Conservation (phyloP, 2,888 invertebrate genomes). For the Pilophorus perplexus region DNA sequence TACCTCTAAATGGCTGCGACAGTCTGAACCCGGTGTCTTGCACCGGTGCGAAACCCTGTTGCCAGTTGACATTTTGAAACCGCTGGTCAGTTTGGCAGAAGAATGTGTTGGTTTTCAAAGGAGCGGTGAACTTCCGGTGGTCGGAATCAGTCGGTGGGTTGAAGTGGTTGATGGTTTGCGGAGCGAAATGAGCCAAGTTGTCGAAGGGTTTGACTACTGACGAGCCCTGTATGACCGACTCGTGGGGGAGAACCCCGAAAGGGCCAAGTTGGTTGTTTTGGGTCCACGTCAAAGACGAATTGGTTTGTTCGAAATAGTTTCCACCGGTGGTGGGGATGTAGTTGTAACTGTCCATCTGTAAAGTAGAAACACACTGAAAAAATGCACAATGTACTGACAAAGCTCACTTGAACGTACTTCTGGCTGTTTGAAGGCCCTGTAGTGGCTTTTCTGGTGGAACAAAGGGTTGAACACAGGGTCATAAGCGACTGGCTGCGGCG, state of each 20-base stretch:
- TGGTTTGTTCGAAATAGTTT: conserved; percentile 39
- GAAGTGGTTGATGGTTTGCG: conserved; percentile 58
- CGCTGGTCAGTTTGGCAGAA: conserved; percentile 25
- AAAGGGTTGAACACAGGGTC: conserved; percentile 79
- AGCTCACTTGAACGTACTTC: too few species aligned
- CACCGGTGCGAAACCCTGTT: conserved; percentile 10
- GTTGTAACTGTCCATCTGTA: conserved; percentile 23
- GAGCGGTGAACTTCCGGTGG: conserved; percentile 50
- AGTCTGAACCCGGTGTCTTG: background rate
- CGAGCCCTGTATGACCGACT: conserved; percentile 68
- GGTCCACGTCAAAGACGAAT: conserved; percentile 60
- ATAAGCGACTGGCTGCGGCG: conserved; percentile 54
- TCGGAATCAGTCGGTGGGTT: conserved; percentile 55
- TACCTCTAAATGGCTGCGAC: background rate
- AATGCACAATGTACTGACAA: background rate
- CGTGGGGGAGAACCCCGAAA: conserved; percentile 75
- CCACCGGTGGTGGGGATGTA: conserved; percentile 7
- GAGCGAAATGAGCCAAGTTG: conserved; percentile 52
- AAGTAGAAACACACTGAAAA: background rate
- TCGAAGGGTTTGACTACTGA: conserved; percentile 63
- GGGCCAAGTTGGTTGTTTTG: conserved; percentile 69
- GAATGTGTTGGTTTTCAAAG: background rate
- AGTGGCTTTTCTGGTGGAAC: conserved; percentile 67
- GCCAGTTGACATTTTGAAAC: conserved; percentile 23
- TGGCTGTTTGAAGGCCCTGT: conserved; percentile 49